These are phyloP conservation scores for Temnothorax unifasciatus DNA, from an alignment of 2,888 invertebrate genomes.

Conservation along the genomic window DNA sequence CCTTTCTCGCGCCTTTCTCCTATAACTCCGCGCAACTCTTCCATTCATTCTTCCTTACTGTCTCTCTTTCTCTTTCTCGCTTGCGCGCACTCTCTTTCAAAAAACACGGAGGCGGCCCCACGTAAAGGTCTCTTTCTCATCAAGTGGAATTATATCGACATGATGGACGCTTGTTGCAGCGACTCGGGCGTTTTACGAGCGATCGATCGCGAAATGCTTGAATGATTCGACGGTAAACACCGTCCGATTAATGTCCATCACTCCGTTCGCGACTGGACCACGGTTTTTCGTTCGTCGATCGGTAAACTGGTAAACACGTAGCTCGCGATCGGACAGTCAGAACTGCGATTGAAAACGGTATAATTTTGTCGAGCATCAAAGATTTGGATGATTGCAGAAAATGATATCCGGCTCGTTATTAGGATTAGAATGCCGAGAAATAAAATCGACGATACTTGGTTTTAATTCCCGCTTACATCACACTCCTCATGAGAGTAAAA, in stretches of 20 bases:
- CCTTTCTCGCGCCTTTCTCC: constrained; percentile 55
- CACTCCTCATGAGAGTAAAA: not conserved
- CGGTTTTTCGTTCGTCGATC: constrained; percentile 25
- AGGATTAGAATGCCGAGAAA: not conserved
- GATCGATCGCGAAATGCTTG: constrained; percentile 74
- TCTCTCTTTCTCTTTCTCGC: constrained; percentile 23
- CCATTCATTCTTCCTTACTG: constrained; percentile 37
- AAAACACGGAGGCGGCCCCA: constrained; percentile 48
- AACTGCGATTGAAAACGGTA: not conserved
- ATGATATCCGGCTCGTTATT: not conserved
- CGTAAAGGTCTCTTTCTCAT: constrained; percentile 59
- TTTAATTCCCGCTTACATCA: not conserved
- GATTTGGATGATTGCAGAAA: constrained; percentile 2
- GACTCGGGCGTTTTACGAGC: constrained; percentile 66
- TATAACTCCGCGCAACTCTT: constrained; percentile 45
- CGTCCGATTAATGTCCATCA: constrained; percentile 56
- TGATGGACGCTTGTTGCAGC: constrained; percentile 53
- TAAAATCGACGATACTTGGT: not conserved
- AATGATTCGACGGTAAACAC: constrained; percentile 72
- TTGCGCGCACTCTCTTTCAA: constrained; percentile 52
- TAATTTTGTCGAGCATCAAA: not conserved
- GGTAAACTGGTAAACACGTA: constrained; percentile 5
- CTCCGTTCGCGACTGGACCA: not conserved
- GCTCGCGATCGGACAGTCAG: not conserved
- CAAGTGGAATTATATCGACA: constrained; percentile 66